phyloP scores from a whole-genome alignment of 2,888 invertebrate species.

The Odontocerum albicorne region DNA sequence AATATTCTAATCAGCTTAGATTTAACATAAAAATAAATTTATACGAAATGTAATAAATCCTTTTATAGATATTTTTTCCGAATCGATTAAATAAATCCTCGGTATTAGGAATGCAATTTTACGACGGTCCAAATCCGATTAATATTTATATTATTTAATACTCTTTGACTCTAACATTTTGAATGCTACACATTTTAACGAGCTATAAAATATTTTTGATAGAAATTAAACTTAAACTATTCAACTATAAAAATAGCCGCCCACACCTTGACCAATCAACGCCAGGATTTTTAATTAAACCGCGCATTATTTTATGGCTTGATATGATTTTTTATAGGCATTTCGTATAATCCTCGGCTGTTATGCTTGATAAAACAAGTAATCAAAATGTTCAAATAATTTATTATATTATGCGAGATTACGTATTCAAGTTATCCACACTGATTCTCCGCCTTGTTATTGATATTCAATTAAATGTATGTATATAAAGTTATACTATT shows the following conservation, averaged over 20 bases:
- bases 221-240: constrained; percentile 6
- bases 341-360: constrained; percentile 29
- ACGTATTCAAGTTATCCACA: constrained; percentile 10
- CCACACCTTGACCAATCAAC: constrained; percentile 15
- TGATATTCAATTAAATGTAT: no score
- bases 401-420: constrained; percentile 25
- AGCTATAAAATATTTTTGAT: constrained; percentile 12
- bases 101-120: background rate
- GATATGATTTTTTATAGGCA: constrained; percentile 28
- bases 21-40: no score
- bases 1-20: no score
- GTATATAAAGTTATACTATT: no score
- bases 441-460: no score
- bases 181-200: constrained; percentile 16
- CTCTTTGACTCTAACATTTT: background rate
- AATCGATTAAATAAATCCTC: background rate
- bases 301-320: constrained; percentile 27
- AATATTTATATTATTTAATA: background rate
- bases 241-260: constrained; percentile 12
- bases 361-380: constrained; percentile 24
- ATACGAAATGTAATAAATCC: background rate
- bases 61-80: background rate
- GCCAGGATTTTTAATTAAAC: constrained; percentile 27
- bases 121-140: background rate
- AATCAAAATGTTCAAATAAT: constrained; percentile 28